Evolutionary conservation across 2,888 invertebrate genomes (phyloP), one percentile per base, ranked within the genome.

Genomic region (Tinea trinotella): DNA sequence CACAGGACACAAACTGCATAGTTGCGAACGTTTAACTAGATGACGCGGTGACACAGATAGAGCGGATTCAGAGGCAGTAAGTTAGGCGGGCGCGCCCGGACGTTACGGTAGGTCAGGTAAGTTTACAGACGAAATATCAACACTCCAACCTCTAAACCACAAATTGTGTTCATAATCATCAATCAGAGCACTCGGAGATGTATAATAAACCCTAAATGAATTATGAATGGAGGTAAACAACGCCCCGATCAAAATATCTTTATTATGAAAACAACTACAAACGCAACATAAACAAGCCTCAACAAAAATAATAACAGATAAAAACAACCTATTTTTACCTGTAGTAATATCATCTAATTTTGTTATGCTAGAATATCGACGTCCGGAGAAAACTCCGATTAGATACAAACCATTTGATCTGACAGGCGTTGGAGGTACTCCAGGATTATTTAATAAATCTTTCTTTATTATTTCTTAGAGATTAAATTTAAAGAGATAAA

Each of bases 51-150:
- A 46, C 46, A 46, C 46, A 46, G 19, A 46, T 46, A 46, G 46
- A 15, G 7, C 30, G 30, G 30, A 2, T n/a, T 2, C 30, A 30
- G 7, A 30, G 30, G 30, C 30, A 30, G 30, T 30, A 30, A 30
- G 30, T 30, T 30, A 40, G 40, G 40, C 48, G 53, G 15, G 19
- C 34, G 19, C 34, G 48, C 18, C 54, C 52, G 52, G 36, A 56
- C 48, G 55, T 59, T 58, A 49, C 40, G 54, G 56, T 34, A 57
- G 55, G 57, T 56, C 56, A 55, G 54, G 50, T 19, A 46, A 24
- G 50, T 24, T n/a, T 9, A 24, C 50, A 22, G 24, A 24, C 24
- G 24, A 24, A 50, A 50, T 24, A 24, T 50, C 50, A 50, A 50
- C 50, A 50, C 24, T 24, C 13, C 50, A 13, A 46, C 46, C 18